Base-by-base conservation (phyloP, 2,888 invertebrate genomes). In the Idaea biselata region DNA sequence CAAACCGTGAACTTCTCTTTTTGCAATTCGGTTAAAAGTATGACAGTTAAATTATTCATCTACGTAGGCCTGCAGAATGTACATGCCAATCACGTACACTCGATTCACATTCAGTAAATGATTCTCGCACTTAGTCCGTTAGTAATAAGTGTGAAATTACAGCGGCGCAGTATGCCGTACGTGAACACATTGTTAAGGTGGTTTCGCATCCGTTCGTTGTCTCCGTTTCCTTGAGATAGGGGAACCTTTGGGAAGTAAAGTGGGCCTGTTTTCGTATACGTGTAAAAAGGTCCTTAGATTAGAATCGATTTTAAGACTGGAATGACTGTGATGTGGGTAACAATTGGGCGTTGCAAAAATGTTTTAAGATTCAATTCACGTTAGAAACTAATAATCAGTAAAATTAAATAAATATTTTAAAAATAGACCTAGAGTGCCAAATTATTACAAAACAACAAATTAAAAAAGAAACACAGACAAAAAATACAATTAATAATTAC, bases 181-280 rank as follows among this genome's bases (percentile, higher is more conserved):
- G 60, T 58, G 62, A 57, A 63, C 67, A 60, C 54, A 16, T 65
- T 61, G 18, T 61, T 63, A 68, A 69, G 65, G 68, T 67, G 61
- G 59, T 58, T 61, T 60, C 58, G 73, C 77, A 73, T 82, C 79
- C 80, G 77, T 63, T 60, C 61, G 74, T 69, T 74, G 79, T 79
- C 76, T 80, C 76, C 75, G 76, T 63, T 81, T 78, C 76, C 76
- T 73, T 68, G 70, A 64, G 69, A 75, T 75, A 75, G 58, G 62
- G 56, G 57, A 53, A 61, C 55, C 55, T 32, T 66, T 58, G 58
- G 64, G 60, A 69, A 61, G 60, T 63, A 61, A 44, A 44, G 44
- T 44, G 44, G 14, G 44, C 8, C 25, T 62, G 59, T 55, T 65
- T 44, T 56, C 55, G 11, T 44, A 17, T 17, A 3, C n/a, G 17